A percentile compares a stretch with the other conserved stretches of the same genome.
These are phyloP conservation scores for Musca vetustissima DNA, from an alignment of 1,140 invertebrate species.

Conservation along the genomic window DNA sequence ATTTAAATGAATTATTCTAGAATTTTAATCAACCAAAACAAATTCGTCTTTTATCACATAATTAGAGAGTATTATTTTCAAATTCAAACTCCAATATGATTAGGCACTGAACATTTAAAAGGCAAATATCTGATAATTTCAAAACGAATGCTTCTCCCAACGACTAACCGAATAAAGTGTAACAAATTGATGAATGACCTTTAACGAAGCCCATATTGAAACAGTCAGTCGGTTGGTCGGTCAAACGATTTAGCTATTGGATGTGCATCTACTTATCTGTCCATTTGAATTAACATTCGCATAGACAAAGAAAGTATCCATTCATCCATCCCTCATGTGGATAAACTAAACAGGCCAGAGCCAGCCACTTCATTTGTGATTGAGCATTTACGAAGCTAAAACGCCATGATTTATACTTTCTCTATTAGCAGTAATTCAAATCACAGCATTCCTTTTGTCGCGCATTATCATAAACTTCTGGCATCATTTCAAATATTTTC, in stretches of 20 bases:
- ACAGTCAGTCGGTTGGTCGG: neutral
- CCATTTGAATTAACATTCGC: constrained; percentile 1
- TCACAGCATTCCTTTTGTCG: constrained; percentile 3
- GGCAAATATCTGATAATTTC: no score
- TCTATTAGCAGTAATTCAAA: neutral
- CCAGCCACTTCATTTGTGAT: no score
- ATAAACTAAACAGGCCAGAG: no score
- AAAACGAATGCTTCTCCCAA: no score
- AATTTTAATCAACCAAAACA: no score
- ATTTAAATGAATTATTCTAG: no score
- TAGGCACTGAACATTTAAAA: no score
- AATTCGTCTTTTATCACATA: no score
- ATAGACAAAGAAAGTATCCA: neutral
- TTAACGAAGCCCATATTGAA: neutral
- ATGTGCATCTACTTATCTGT: neutral
- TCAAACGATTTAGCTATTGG: neutral
- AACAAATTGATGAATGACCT: constrained; percentile 24
- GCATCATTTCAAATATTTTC: constrained; percentile 18
- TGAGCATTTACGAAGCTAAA: neutral
- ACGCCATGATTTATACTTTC: constrained; percentile 18
- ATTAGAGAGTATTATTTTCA: no score
- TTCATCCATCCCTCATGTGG: no score
- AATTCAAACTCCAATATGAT: no score
- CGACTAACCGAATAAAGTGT: neutral
- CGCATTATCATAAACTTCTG: constrained; percentile 12